Evolutionary conservation across 1,140 invertebrate genomes (phyloP).

Genomic region (Aphelinus atriplicis): DNA sequence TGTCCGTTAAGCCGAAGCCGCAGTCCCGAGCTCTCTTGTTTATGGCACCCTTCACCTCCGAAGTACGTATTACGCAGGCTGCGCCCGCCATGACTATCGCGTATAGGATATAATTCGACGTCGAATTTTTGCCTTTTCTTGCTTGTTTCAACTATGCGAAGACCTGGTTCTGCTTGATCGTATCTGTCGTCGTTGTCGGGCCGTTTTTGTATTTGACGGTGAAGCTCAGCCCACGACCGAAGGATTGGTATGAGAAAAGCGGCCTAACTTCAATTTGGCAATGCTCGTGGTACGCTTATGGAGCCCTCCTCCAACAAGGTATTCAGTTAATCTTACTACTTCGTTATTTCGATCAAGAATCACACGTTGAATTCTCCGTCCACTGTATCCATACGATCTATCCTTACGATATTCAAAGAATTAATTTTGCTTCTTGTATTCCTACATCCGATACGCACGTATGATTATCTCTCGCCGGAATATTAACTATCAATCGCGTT

Average conservation of each 20-base stretch:
- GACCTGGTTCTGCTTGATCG: constrained; percentile 84
- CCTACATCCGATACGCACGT: no score
- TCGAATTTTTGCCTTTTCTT: neutral
- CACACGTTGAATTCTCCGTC: no score
- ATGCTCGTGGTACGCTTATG: constrained; percentile 91
- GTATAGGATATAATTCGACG: no score
- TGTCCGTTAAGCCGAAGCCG: constrained; percentile 79
- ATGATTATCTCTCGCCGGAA: no score
- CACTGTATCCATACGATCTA: no score
- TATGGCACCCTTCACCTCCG: constrained; percentile 82
- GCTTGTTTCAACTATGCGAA: constrained; percentile 52
- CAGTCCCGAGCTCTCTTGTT: constrained; percentile 84
- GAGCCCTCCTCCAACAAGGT: constrained; percentile 92
- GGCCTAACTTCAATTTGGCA: constrained; percentile 65
- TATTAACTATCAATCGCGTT: no score
- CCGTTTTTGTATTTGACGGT: constrained; percentile 84
- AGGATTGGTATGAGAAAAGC: constrained; percentile 35
- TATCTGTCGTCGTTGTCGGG: constrained; percentile 78
- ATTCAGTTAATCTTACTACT: constrained; percentile 15
- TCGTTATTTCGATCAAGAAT: no score
- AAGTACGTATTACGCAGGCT: constrained; percentile 65
- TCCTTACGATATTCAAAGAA: no score
- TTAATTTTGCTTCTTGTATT: no score
- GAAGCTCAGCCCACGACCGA: constrained; percentile 72
- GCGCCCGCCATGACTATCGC: no score